phyloP scores from a whole-genome alignment of 2,797 vertebrate species.

The Carcharodon carcharias region DNA sequence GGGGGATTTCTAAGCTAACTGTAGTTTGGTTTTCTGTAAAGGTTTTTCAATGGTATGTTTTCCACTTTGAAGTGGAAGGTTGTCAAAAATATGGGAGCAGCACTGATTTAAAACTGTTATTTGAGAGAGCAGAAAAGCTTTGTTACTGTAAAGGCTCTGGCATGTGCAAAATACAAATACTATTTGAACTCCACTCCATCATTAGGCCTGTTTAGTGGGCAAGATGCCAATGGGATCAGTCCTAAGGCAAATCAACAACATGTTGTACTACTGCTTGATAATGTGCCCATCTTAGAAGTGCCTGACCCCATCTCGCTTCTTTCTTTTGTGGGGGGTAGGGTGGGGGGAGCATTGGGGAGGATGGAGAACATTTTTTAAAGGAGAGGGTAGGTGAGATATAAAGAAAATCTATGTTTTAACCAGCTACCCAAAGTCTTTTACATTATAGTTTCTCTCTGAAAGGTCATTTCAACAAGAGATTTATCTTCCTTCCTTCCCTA shows the following conservation, averaged over 20 bases:
- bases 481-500: background rate
- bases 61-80: background rate
- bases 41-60: background rate
- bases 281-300: background rate
- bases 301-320: background rate
- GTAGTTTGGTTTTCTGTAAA: background rate
- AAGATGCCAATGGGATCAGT: background rate
- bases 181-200: background rate
- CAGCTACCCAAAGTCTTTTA: background rate
- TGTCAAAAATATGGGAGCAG: background rate
- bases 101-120: background rate
- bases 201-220: background rate
- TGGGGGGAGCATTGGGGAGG: too few species aligned
- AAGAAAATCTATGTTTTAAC: background rate
- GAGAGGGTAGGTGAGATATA: background rate
- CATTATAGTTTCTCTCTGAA: background rate
- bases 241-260: background rate
- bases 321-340: background rate
- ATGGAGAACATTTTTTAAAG: background rate
- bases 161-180: background rate
- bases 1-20: background rate
- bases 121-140: background rate
- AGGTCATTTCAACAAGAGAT: background rate
- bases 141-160: background rate
- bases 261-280: background rate